Percentiles rank a stretch among this genome's conserved stretches.
Conservation (phyloP, 2,113 vertebrate genomes). For the Sigmodon hispidus region DNA sequence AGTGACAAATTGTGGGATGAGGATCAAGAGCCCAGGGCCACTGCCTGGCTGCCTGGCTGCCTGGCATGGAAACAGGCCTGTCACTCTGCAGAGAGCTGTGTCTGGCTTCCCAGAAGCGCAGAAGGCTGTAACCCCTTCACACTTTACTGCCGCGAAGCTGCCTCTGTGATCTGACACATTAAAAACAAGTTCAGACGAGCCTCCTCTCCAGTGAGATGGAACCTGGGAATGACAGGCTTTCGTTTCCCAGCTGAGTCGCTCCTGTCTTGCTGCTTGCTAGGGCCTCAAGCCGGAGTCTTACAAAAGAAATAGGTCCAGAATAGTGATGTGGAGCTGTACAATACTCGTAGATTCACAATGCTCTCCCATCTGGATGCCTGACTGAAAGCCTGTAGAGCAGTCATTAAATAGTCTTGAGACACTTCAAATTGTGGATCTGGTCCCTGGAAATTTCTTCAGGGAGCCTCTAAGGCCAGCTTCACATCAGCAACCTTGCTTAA, state of each 20-base stretch:
- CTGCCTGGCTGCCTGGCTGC: neutral
- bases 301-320: neutral
- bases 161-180: slow-evolving; percentile 67
- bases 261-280: neutral
- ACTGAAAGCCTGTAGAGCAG: neutral
- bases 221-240: slow-evolving; percentile 53
- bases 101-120: neutral
- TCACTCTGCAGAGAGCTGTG: slow-evolving; percentile 30
- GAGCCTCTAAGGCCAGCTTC: neutral
- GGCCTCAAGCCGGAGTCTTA: neutral
- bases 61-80: neutral
- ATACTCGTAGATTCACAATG: neutral
- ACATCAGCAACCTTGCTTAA: neutral
- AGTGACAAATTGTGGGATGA: neutral
- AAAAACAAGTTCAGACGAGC: slow-evolving; percentile 61
- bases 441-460: neutral
- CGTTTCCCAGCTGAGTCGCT: neutral
- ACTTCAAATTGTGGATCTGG: neutral
- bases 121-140: slow-evolving; percentile 58
- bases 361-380: neutral
- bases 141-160: slow-evolving; percentile 57
- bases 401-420: neutral
- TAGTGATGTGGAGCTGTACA: neutral
- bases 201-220: slow-evolving; percentile 69
- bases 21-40: neutral